Evolutionary conservation across 1,140 invertebrate species (phyloP).

Genomic region (Dendrolimus punctatus): DNA sequence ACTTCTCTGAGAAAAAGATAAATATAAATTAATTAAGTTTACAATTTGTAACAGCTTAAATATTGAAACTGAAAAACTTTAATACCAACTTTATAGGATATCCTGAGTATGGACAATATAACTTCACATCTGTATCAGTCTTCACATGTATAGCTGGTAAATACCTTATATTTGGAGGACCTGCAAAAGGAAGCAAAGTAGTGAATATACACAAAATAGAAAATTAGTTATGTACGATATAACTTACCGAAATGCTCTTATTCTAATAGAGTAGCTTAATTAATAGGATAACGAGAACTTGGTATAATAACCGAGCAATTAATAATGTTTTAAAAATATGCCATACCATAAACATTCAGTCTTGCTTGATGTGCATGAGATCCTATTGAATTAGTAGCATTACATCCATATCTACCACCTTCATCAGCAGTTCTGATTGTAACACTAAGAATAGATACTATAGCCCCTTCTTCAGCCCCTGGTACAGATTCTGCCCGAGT

Average conservation of each 20-base stretch:
- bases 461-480: conserved; percentile 51
- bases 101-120: conserved; percentile 90
- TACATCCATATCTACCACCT: conserved; percentile 60
- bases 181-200: conserved; percentile 59
- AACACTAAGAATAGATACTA: conserved; percentile 58
- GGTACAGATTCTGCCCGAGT: conserved; percentile 55
- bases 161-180: conserved; percentile 85
- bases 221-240: too few species aligned
- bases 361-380: conserved; percentile 57
- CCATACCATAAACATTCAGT: conserved; percentile 56
- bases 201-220: too few species aligned
- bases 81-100: conserved; percentile 80
- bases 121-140: conserved; percentile 80
- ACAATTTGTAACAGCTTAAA: not conserved
- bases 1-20: conserved; percentile 45
- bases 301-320: not conserved
- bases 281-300: too few species aligned
- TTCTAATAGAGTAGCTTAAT: too few species aligned
- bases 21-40: not conserved
- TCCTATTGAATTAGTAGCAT: conserved; percentile 56
- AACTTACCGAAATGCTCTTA: too few species aligned
- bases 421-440: conserved; percentile 58
- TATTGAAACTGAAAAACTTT: conserved; percentile 2
- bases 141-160: conserved; percentile 87
- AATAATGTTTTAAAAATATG: not conserved